Evolutionary conservation across 2,888 invertebrate species (phyloP).

Genomic region (Tenthredo amoena): DNA sequence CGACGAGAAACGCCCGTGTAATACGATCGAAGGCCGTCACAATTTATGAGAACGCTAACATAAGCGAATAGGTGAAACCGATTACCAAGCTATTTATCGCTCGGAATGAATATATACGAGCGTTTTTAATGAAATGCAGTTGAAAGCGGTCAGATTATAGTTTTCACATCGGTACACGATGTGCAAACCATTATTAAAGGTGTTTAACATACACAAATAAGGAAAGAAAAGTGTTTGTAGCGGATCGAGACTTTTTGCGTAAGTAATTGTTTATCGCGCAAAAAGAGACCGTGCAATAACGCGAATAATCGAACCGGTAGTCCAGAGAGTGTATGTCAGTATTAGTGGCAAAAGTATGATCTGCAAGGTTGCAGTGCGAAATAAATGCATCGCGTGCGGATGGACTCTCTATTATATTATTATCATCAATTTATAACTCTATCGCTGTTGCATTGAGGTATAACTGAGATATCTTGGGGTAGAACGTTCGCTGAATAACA

Average conservation of each 20-base stretch:
- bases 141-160: not conserved
- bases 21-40: not conserved
- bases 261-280: too few relatives aligned
- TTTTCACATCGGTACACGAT: not conserved
- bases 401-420: not conserved
- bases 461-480: not conserved
- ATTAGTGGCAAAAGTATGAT: not conserved
- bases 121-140: not conserved
- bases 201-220: not conserved
- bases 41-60: not conserved
- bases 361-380: not conserved
- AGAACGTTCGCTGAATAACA: not conserved
- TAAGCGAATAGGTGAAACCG: not conserved
- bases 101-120: not conserved
- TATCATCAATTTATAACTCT: not conserved
- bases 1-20: not conserved
- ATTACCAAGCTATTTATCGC: not conserved
- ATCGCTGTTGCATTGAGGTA: not conserved
- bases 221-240: too few relatives aligned
- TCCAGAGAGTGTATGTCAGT: too few relatives aligned
- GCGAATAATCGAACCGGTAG: not conserved
- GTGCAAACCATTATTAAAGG: not conserved
- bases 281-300: not conserved
- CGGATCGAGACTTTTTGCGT: too few relatives aligned
- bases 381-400: not conserved